phyloP scores from a whole-genome alignment of 2,888 invertebrate species.

The Glyphotaelius pellucidus region DNA sequence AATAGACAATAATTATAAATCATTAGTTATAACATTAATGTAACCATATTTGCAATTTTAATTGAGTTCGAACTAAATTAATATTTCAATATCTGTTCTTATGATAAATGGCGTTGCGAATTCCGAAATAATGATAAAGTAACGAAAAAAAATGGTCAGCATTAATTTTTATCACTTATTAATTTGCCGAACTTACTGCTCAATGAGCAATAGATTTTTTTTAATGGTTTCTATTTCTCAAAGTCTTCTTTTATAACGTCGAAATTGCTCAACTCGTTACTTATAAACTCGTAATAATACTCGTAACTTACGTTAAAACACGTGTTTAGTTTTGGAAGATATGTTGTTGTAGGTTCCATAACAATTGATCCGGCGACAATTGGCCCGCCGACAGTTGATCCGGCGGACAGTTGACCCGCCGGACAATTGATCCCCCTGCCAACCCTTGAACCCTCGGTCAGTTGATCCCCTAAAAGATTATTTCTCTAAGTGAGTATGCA shows the following conservation, averaged over 20 bases:
- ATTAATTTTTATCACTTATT: neutral
- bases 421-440: too few species aligned
- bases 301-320: neutral
- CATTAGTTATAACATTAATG: neutral
- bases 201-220: neutral
- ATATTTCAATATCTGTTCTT: neutral
- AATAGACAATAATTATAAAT: neutral
- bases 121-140: neutral
- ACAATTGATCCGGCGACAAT: too few species aligned
- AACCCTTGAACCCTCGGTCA: too few species aligned
- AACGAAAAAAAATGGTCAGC: neutral
- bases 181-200: neutral
- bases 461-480: too few species aligned
- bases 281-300: too few species aligned
- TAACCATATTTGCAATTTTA: neutral
- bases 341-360: too few species aligned
- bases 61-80: neutral
- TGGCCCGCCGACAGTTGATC: too few species aligned
- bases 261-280: neutral
- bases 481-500: too few species aligned
- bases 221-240: neutral
- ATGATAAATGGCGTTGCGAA: neutral
- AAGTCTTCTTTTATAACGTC: neutral
- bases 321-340: neutral
- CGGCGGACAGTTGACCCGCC: too few species aligned